Percentiles rank a stretch among this genome's conserved stretches.
phyloP scores from a whole-genome alignment of 1,140 invertebrate genomes.

The Bombus haemorrhoidalis region DNA sequence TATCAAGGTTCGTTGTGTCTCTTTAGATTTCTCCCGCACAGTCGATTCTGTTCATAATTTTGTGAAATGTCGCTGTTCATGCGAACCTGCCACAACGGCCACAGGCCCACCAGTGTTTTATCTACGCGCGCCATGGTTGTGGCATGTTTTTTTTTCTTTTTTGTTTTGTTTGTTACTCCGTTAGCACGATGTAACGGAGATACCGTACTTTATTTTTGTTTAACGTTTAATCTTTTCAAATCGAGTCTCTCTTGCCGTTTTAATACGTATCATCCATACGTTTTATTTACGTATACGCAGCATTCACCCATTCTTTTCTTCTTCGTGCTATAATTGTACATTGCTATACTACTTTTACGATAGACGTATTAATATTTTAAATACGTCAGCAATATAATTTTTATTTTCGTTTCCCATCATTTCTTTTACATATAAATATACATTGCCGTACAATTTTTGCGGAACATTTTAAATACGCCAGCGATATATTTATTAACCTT shows the following conservation, averaged over 20 bases:
- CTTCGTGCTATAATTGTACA: too few species aligned
- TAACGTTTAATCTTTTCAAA: neutral
- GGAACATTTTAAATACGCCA: neutral
- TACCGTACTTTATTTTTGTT: neutral
- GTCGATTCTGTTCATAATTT: neutral
- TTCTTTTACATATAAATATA: neutral
- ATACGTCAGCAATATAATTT: neutral
- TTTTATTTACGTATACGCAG: too few species aligned
- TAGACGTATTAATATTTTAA: neutral
- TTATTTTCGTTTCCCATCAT: neutral
- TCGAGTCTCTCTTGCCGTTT: too few species aligned
- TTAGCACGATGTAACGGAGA: neutral
- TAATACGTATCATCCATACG: too few species aligned
- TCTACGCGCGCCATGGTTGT: neutral
- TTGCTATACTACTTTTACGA: neutral
- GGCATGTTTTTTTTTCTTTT: neutral
- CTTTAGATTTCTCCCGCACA: neutral
- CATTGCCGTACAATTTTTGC: neutral
- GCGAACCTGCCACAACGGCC: neutral
- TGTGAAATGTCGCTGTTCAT: neutral
- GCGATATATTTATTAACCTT: neutral
- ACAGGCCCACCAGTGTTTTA: neutral
- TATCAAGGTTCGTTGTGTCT: conserved; percentile 7
- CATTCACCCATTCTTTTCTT: neutral
- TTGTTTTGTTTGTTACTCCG: neutral